Base-by-base conservation (phyloP, 2,888 invertebrate genomes). In the Pteria penguin region DNA sequence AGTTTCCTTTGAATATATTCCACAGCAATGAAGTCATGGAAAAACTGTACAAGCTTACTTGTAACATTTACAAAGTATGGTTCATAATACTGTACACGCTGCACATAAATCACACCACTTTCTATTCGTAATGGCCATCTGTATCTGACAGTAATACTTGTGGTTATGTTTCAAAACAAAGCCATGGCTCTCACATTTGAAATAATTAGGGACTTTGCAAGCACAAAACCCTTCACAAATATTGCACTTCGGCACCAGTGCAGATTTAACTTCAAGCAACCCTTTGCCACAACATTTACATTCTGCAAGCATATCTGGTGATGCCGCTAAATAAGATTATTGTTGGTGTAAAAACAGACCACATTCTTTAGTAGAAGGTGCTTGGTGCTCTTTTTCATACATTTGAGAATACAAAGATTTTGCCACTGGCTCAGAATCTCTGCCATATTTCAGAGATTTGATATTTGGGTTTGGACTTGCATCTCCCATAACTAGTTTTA, bases 261-360 rank as follows among this genome's bases (percentile, higher is more conserved):
- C 55, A 33, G 61, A 68, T 62, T 69, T 68, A 24, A 74, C 55
- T 32, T 74, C 68, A 33, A 74, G 31, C 14, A 74, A 55, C 18
- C 74, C 74, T 14, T 45, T 45, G 26, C 74, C 74, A 68, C 74
- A 74, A 33, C 68, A 74, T 26, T 55, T 60, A 63, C 68, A 74
- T 2, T 57, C 29, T 14, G 68, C 74, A 27, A 58, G 27, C 61
- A 61, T 36, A 55, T 74, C 68, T 26, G 74, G 74, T 32, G 26
- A 58, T 14, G 74, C 68, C 24, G 61, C 68, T 31, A 68, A 55
- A 58, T 55, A 68, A 14, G 68, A 66, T 24, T 22, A 52, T 2
- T 61, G 1, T 0, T 27, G 52, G 32, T 62, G 31, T 52, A 74
- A 33, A 67, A 74, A 61, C 14, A 74, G 18, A n/a, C 74, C 74